phyloP scores from a whole-genome alignment of 2,888 invertebrate species.

The Cactoblastis cactorum region DNA sequence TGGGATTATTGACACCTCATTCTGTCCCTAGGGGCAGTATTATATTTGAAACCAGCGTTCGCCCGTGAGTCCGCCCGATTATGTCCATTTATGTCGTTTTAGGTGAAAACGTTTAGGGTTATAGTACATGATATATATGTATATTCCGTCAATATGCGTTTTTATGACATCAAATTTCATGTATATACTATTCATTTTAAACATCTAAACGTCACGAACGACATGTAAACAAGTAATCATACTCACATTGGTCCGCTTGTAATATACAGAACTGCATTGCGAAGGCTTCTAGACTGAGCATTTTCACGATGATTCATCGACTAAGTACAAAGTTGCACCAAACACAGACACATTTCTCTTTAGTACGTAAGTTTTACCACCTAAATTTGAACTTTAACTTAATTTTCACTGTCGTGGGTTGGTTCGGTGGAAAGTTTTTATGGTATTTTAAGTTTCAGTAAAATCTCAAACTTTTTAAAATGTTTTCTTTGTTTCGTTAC shows the following conservation, averaged over 20 bases:
- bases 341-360: slow-evolving; percentile 32
- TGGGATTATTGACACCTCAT: slow-evolving; percentile 37
- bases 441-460: neutral
- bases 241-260: slow-evolving; percentile 25
- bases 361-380: slow-evolving; percentile 33
- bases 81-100: too few relatives aligned
- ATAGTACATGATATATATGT: neutral
- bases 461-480: too few relatives aligned
- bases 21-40: neutral
- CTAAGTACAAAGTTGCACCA: slow-evolving; percentile 29
- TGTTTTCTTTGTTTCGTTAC: too few relatives aligned
- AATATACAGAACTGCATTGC: slow-evolving; percentile 34
- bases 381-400: slow-evolving; percentile 36
- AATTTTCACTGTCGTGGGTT: slow-evolving; percentile 20
- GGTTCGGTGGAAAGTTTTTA: neutral
- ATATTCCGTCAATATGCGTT: too few relatives aligned
- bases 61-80: neutral
- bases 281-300: slow-evolving; percentile 43
- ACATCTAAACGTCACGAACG: too few relatives aligned
- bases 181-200: too few relatives aligned
- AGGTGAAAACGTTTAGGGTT: too few relatives aligned
- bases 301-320: slow-evolving; percentile 41
- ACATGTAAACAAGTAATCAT: neutral
- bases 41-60: neutral
- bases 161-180: too few relatives aligned